Conservation (phyloP, 2,888 invertebrate genomes). For the Stenodera caucasica region DNA sequence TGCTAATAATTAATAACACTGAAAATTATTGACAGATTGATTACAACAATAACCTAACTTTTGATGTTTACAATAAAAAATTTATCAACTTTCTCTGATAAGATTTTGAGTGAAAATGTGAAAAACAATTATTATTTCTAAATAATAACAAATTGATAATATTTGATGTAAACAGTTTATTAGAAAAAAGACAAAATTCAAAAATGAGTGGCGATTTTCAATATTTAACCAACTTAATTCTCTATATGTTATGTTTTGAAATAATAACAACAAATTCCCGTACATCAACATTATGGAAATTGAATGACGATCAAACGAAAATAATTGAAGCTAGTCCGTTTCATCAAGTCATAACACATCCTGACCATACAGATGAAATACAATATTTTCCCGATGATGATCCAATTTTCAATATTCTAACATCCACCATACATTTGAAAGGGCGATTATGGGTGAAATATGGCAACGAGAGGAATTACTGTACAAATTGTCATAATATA, state of each 20-base stretch:
- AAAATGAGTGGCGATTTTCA: slow-evolving; percentile 62
- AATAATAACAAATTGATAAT: not conserved
- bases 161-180: not conserved
- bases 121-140: not conserved
- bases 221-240: slow-evolving; percentile 65
- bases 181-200: not conserved
- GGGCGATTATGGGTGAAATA: slow-evolving; percentile 70
- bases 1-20: not conserved
- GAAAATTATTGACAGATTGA: not conserved
- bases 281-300: slow-evolving; percentile 81
- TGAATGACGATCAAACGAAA: slow-evolving; percentile 75
- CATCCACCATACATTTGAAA: slow-evolving; percentile 66
- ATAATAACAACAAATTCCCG: slow-evolving; percentile 75
- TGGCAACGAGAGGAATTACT: slow-evolving; percentile 63
- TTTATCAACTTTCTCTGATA: slow-evolving; percentile 1
- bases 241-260: slow-evolving; percentile 73
- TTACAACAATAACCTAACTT: slow-evolving; percentile 1
- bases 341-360: slow-evolving; percentile 57
- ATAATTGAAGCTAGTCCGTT: slow-evolving; percentile 68
- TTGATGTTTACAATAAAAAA: slow-evolving; percentile 6
- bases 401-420: slow-evolving; percentile 74
- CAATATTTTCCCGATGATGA: slow-evolving; percentile 61
- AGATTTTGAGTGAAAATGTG: not conserved
- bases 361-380: slow-evolving; percentile 41
- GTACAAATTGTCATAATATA: slow-evolving; percentile 62